Evolutionary conservation across 1,140 invertebrate genomes (phyloP), one percentile per base, ranked within the genome.

Genomic region (Pseudomyrmex pallidus): DNA sequence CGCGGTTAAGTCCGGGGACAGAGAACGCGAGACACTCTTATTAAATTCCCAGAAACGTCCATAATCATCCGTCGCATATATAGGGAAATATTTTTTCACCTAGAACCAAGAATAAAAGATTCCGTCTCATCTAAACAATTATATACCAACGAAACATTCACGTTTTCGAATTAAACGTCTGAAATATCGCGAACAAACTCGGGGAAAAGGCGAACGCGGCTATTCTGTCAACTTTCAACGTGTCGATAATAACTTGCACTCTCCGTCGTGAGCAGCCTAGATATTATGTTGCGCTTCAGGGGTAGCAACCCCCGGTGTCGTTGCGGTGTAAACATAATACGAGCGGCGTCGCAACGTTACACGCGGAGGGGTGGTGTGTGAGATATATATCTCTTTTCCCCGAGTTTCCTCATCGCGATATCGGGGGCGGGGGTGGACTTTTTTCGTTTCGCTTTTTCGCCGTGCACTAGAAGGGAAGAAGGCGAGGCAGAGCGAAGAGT

Each of bases 361-460:
- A 35, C 5, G 35, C 35, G 35, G 35, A 35, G 5, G 5, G 35
- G 35, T 35, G 5, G 35, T 35, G 35, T 35, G 35, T 35, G 35
- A 35, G 35, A 35, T 35, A 35, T 35, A 35, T 35, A 35, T 35
- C 35, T 35, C 35, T 35, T 35, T 35, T 35, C 35, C 35, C 35
- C 35, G 35, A 35, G 35, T 35, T 35, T 5, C 48, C n/a, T 70
- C 66, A 50, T 59, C 56, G 74, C 50, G 48, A 35, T 35, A 35
- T 59, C 56, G 70, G 17, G 48, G 44, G 20, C 52, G 50, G 59
- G 48, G 48, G 83, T 50, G 54, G 57, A 20, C 74, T 63, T 85
- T 85, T 88, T 83, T 61, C 56, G 56, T 74, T 83, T 83, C 68
- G 80, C 59, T 72, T 88, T 89, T 61, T 84, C 54, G 48, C 22